Conservation (phyloP, 2,113 vertebrate species). For the Isichthys henryi region DNA sequence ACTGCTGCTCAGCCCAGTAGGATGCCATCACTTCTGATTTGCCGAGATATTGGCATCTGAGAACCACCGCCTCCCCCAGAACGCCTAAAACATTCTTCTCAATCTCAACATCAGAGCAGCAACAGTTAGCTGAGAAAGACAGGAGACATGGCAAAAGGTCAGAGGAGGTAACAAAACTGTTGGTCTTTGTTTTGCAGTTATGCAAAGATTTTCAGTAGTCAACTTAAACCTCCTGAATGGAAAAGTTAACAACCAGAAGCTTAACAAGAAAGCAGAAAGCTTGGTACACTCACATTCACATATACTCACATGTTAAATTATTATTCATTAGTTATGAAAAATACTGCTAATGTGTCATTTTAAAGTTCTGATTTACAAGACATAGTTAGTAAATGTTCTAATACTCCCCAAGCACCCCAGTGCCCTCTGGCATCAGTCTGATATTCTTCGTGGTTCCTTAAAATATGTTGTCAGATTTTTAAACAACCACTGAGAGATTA, state of each 20-base stretch:
- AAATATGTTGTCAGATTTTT: neutral
- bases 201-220: neutral
- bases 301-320: neutral
- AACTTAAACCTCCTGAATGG: neutral
- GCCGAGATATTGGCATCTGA: constrained; percentile 49
- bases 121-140: constrained; percentile 6
- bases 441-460: neutral
- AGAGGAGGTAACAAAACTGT: neutral
- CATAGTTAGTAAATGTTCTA: neutral
- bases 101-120: constrained; percentile 11
- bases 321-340: neutral
- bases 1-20: constrained; percentile 39
- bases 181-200: neutral
- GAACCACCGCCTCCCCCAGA: constrained; percentile 47
- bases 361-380: neutral
- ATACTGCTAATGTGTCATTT: neutral
- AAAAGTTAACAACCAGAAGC: neutral
- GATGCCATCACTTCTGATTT: constrained; percentile 12
- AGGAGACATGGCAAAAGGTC: neutral
- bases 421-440: neutral
- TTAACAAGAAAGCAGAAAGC: neutral
- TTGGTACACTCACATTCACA: neutral
- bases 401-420: neutral
- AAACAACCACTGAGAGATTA: neutral
- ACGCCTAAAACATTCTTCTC: constrained; percentile 38